Evolutionary conservation across 2,113 vertebrate genomes (phyloP).

Genomic region (Peromyscus californicus): DNA sequence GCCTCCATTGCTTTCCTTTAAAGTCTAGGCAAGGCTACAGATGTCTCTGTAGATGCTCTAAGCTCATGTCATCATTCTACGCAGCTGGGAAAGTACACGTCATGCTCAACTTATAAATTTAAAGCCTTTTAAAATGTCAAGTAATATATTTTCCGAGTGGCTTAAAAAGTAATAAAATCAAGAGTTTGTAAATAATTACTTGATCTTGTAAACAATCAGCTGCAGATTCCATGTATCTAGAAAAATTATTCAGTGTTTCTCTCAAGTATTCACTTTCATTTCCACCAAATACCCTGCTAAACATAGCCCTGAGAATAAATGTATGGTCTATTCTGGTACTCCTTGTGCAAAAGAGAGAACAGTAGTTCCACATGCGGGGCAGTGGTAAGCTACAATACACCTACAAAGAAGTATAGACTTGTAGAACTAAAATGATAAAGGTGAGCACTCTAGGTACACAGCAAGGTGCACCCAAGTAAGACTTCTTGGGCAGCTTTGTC

Average conservation of each 20-base stretch:
- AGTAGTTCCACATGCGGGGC: not conserved
- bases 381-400: not conserved
- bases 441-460: not conserved
- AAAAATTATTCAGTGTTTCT: conserved; percentile 58
- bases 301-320: conserved; percentile 50
- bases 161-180: conserved; percentile 62
- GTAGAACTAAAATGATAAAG: not conserved
- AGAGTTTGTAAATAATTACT: conserved; percentile 64
- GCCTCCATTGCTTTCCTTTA: not conserved
- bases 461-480: not conserved
- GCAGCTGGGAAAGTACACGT: not conserved
- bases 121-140: conserved; percentile 53
- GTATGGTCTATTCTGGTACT: not conserved
- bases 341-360: not conserved
- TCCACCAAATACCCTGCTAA: conserved; percentile 51
- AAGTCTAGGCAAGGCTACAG: not conserved
- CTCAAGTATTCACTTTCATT: conserved; percentile 63
- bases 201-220: conserved; percentile 62
- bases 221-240: not conserved
- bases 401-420: not conserved
- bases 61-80: not conserved
- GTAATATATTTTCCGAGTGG: conserved; percentile 7
- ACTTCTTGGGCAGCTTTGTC: not conserved
- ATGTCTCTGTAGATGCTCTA: not conserved
- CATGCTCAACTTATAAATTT: conserved; percentile 25